These are phyloP conservation scores for Tokudaia muenninki DNA, from an alignment of 2,797 vertebrate species.

Conservation along the genomic window DNA sequence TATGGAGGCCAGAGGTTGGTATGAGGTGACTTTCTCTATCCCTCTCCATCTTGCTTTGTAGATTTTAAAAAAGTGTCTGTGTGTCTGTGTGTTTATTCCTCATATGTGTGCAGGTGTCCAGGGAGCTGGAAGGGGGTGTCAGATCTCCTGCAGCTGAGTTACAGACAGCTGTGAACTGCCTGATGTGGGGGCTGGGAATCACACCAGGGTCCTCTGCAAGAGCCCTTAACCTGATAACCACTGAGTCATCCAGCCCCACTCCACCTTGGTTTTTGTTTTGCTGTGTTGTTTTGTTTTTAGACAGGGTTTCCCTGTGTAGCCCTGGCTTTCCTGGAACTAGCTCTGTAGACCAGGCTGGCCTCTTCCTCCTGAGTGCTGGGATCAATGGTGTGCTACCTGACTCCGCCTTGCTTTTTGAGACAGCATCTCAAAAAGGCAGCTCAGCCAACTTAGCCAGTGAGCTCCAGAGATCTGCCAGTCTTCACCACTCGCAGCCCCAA, in stretches of 20 bases:
- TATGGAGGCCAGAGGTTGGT: neutral
- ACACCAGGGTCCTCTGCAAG: neutral
- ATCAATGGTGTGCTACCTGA: neutral
- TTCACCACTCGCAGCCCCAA: neutral
- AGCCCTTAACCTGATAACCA: neutral
- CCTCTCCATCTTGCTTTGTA: neutral
- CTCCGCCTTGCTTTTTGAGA: neutral
- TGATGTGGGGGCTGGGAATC: neutral
- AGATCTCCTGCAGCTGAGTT: neutral
- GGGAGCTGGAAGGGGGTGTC: neutral
- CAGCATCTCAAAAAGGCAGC: neutral
- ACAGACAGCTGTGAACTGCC: neutral
- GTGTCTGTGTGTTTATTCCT: neutral
- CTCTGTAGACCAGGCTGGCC: neutral
- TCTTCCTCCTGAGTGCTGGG: neutral
- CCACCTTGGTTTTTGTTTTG: neutral
- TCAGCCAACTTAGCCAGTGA: neutral
- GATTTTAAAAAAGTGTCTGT: neutral
- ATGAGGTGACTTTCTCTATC: neutral
- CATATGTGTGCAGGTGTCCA: neutral
- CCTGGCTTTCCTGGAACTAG: neutral
- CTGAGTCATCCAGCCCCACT: neutral
- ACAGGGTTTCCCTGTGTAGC: neutral
- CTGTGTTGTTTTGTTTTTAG: neutral
- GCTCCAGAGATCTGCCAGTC: too few relatives aligned